Evolutionary conservation across 30 jellyfish, hydroid and myxozoan species (phyloP).

Genomic region (Aurelia aurita): DNA sequence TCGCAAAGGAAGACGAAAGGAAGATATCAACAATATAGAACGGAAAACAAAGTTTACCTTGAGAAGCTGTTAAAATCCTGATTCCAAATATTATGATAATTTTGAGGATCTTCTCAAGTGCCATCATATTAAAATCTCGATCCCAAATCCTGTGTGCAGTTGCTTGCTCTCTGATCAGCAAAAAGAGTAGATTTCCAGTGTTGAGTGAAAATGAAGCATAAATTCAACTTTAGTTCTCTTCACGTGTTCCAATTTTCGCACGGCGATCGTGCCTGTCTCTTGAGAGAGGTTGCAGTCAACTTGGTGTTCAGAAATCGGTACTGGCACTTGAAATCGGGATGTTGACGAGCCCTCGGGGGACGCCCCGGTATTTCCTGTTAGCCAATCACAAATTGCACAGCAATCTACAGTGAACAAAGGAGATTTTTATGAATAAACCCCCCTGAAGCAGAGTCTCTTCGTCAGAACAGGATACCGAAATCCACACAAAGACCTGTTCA

Average conservation of each 20-base stretch:
- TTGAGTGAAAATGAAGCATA: not conserved
- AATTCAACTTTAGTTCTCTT: not conserved
- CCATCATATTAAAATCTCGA: not conserved
- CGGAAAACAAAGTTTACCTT: conserved; percentile 3
- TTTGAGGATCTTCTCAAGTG: conserved; percentile 7
- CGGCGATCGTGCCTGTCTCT: too few relatives aligned
- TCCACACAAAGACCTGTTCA: not conserved
- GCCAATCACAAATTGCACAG: conserved; percentile 53
- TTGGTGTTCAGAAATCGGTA: not conserved
- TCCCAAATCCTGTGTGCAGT: not conserved
- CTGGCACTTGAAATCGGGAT: conserved; percentile 61
- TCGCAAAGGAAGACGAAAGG: too few relatives aligned
- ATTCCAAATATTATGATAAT: conserved; percentile 7
- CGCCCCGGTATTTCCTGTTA: conserved; percentile 80
- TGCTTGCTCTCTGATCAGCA: not conserved
- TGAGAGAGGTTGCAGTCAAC: too few relatives aligned
- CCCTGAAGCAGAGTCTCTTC: conserved; percentile 12
- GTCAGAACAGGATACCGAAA: conserved; percentile 24
- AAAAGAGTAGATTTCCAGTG: conserved; percentile 22
- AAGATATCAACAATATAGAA: too few relatives aligned
- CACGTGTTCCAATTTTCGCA: not conserved
- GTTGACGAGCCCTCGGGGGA: conserved; percentile 81
- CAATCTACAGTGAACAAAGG: conserved; percentile 39
- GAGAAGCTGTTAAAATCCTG: not conserved
- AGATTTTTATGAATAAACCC: not conserved